Evolutionary conservation across 1,140 invertebrate genomes (phyloP), one percentile per base, ranked within the genome.

Genomic region (Proctacanthus coquilletti): DNA sequence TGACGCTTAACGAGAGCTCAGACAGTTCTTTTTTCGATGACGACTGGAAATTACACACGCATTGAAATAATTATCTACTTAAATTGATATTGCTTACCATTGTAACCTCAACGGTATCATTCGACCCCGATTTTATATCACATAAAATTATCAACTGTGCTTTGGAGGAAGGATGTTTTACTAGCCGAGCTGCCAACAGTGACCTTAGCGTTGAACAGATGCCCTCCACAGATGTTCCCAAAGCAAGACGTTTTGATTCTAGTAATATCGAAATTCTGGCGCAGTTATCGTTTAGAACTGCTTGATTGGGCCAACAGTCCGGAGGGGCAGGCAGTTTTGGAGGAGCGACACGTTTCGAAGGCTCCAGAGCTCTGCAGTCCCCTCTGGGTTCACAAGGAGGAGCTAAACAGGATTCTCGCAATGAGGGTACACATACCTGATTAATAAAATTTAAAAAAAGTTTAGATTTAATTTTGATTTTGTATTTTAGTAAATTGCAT

Each of bases 101-200:
- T 11, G 84, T 85, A n/a, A 92, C 76, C 63, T 88, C 84, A 30
- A 92, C 68, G 3, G 81, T 81, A 49, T 88, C 82, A 48, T 83
- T 80, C 34, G 77, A 77, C 15, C 75, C 75, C 1, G 68, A 66
- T 44, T 85, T 82, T 5, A 89, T 64, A 51, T 84, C 84, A 53
- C 87, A 91, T 1, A 87, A 67, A 5, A 91, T 56, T 13, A 85
- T 74, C 4, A 86, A 64, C 21, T 67, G 56, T 19, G 72, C 71
- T 38, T 61, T 53, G n/a, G 6, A 18, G 5, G 23, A 13, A 9
- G 38, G 46, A 36, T 48, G 37, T 65, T 47, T 64, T 36, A 41
- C 67, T 62, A 47, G 63, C 56, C 41, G 63, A 53, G 72, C 69
- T 0, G 80, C 79, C 5, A 84, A 53, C 3, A 80, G 54, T 29